Conservation (phyloP, 2,888 invertebrate genomes). For the Adela reaumurella region DNA sequence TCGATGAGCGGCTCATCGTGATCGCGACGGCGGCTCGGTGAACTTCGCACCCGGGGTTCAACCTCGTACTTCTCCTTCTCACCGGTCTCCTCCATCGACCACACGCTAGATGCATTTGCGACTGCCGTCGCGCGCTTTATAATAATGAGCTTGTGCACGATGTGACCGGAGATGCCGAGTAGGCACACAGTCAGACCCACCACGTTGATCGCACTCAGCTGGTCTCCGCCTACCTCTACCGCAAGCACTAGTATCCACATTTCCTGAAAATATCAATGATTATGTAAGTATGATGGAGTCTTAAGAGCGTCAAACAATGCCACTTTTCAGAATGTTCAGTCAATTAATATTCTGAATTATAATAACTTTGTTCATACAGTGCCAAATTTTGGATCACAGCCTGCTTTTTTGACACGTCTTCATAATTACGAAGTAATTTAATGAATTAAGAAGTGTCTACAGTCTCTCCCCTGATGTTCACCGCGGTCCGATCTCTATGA, state of each 20-base stretch:
- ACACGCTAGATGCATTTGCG: conserved; percentile 10
- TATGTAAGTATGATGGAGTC: too few relatives aligned
- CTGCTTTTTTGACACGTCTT: too few relatives aligned
- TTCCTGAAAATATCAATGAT: too few relatives aligned
- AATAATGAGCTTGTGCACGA: conserved; percentile 62
- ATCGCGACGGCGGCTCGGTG: conserved; percentile 17
- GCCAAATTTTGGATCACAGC: too few relatives aligned
- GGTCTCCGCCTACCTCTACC: conserved; percentile 81
- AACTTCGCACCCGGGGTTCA: conserved; percentile 12
- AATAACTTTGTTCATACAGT: too few relatives aligned
- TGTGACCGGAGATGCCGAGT: conserved; percentile 82
- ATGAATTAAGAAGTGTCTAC: too few relatives aligned
- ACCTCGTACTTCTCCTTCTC: neutral
- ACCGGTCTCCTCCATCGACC: neutral
- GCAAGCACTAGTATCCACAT: conserved; percentile 88
- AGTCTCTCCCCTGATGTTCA: too few relatives aligned
- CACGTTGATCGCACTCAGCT: conserved; percentile 76
- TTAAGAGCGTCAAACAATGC: too few relatives aligned
- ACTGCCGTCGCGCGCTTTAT: conserved; percentile 30
- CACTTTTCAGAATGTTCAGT: too few relatives aligned
- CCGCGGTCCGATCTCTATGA: too few relatives aligned
- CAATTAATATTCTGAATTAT: too few relatives aligned
- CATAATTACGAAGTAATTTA: too few relatives aligned
- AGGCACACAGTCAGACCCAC: conserved; percentile 85
- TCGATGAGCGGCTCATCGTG: conserved; percentile 29